phyloP scores from a whole-genome alignment of 2,113 vertebrate genomes.

The human region GRCh38 chr18:64170001-64170500 shows the following conservation, averaged over 20 bases:
- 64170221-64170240: neutral
- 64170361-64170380: neutral
- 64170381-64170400: neutral
- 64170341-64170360: neutral
- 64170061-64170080: neutral
- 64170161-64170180: neutral
- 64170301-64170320: neutral
- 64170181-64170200: neutral
- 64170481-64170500: neutral
- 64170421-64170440: neutral
- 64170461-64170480: neutral
- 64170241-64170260: neutral
- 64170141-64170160: neutral
- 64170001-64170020: neutral
- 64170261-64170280: neutral
- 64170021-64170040: neutral
- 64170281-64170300: neutral
- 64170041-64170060: neutral
- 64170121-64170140: neutral
- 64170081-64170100: neutral
- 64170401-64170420: neutral
- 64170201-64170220: neutral
- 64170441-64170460: no score
- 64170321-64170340: neutral
- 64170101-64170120: neutral